A percentile compares a stretch with the other conserved stretches of the same genome.
Evolutionary conservation across 2,797 vertebrate species (phyloP).

Genomic region (Labroides dimidiatus): DNA sequence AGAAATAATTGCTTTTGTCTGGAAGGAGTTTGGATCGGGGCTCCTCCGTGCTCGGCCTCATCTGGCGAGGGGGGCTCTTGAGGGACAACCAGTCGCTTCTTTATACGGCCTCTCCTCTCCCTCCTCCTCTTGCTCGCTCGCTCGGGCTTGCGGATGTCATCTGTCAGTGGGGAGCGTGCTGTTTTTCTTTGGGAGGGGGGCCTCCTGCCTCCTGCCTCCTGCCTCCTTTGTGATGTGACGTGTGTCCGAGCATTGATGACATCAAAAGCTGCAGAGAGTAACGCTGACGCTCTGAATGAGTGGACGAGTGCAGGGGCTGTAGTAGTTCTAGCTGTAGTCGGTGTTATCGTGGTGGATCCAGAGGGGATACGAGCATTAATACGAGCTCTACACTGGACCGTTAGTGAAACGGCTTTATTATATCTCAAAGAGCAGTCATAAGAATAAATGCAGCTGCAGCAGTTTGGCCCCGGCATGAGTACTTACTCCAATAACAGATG

Average conservation of each 20-base stretch:
- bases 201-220: too few species aligned
- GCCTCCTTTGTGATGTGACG: constrained; percentile 67
- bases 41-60: constrained; percentile 76
- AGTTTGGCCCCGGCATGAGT: background rate
- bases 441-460: background rate
- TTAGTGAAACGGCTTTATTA: too few species aligned
- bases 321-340: background rate
- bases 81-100: constrained; percentile 86
- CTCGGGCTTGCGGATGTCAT: constrained; percentile 83
- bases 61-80: constrained; percentile 79
- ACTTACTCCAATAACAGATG: background rate
- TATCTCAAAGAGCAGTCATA: too few species aligned
- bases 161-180: constrained; percentile 78
- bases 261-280: constrained; percentile 47
- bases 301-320: constrained; percentile 6
- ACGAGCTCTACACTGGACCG: too few species aligned
- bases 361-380: background rate
- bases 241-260: constrained; percentile 68
- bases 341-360: background rate
- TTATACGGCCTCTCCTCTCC: constrained; percentile 54
- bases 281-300: constrained; percentile 31
- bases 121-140: constrained; percentile 45
- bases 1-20: constrained; percentile 99
- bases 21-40: constrained; percentile 89
- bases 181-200: constrained; percentile 38